These are phyloP conservation scores for Ormyrus thymus DNA, from an alignment of 2,888 invertebrate species.

Conservation along the genomic window DNA sequence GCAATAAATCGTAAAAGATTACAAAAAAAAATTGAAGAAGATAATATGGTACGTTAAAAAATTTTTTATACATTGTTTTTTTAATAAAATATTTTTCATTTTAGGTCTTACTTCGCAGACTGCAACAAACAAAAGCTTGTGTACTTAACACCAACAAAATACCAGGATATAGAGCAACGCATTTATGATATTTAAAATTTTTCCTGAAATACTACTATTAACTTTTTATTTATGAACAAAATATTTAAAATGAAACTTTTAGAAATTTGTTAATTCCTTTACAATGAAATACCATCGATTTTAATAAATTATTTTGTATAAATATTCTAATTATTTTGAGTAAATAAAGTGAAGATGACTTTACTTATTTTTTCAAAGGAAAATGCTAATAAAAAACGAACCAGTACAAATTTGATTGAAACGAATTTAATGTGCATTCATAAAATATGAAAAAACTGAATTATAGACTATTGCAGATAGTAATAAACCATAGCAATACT, in stretches of 20 bases:
- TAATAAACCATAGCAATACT: conserved; percentile 19
- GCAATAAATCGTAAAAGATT: conserved; percentile 76
- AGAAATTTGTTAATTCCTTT: too few species aligned
- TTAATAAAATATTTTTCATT: conserved; percentile 49
- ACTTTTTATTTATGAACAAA: conserved; percentile 20
- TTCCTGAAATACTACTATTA: conserved; percentile 2
- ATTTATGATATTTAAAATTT: conserved; percentile 57
- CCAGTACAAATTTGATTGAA: conserved; percentile 21
- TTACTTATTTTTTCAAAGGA: not conserved
- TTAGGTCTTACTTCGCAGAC: conserved; percentile 66
- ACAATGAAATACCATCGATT: not conserved
- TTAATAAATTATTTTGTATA: not conserved
- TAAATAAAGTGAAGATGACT: too few species aligned
- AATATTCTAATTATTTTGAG: too few species aligned
- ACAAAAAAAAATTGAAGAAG: conserved; percentile 76
- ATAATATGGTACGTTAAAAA: conserved; percentile 75
- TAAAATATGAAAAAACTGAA: conserved; percentile 39
- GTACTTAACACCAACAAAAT: conserved; percentile 58
- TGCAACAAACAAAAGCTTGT: conserved; percentile 68
- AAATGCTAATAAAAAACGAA: not conserved
- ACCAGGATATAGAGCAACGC: conserved; percentile 64
- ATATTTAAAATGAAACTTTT: too few species aligned
- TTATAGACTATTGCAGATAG: conserved; percentile 33
- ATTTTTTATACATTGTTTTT: not conserved
- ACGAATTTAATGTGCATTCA: conserved; percentile 47